phyloP scores from a whole-genome alignment of 2,113 vertebrate species.

The Ictidomys tridecemlineatus region DNA sequence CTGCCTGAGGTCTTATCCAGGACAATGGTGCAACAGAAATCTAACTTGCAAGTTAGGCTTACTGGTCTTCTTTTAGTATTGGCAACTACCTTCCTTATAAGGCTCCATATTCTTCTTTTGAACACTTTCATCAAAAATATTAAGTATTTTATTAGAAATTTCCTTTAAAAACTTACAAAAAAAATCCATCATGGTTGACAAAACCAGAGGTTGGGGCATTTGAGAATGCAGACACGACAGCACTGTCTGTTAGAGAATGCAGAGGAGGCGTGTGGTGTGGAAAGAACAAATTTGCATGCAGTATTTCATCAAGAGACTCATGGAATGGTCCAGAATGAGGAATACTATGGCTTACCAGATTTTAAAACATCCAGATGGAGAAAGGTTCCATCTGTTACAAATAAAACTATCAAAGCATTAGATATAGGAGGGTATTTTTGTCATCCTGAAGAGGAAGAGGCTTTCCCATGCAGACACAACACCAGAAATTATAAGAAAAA shows the following conservation, averaged over 20 bases:
- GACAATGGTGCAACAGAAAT: fast-evolving
- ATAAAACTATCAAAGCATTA: background rate
- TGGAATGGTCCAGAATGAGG: background rate
- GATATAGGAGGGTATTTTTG: background rate
- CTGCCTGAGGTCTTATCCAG: fast-evolving
- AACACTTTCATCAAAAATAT: background rate
- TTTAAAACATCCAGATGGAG: background rate
- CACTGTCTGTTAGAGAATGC: background rate
- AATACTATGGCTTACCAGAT: background rate
- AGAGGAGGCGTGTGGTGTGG: background rate
- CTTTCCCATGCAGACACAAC: background rate
- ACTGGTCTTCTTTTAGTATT: background rate
- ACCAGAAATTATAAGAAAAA: background rate
- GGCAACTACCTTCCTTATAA: background rate
- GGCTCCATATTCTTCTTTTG: background rate
- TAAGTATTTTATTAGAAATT: background rate
- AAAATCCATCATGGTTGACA: background rate
- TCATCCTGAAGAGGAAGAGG: background rate
- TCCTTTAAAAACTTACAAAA: background rate
- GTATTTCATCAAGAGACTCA: background rate
- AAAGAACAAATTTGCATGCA: background rate
- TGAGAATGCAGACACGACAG: background rate
- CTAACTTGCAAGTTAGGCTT: background rate
- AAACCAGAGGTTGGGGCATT: background rate
- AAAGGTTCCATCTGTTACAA: background rate